Conservation (phyloP, 2,113 vertebrate species). For the Vombatus ursinus region DNA sequence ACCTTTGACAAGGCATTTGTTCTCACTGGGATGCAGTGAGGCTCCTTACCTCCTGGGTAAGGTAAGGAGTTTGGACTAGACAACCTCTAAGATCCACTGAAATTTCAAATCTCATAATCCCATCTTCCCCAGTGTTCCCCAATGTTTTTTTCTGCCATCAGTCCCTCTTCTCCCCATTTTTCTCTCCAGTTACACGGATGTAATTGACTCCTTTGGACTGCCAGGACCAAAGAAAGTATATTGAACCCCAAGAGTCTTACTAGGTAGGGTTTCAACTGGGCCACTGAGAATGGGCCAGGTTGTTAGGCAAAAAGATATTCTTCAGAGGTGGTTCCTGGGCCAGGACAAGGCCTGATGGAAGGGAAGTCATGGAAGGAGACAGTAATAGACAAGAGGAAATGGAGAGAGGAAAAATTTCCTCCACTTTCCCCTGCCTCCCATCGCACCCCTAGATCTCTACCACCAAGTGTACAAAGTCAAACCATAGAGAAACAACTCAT, state of each 20-base stretch:
- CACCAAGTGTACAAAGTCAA: neutral
- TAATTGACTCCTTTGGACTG: neutral
- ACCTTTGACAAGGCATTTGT: neutral
- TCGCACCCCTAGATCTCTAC: neutral
- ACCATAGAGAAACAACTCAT: neutral
- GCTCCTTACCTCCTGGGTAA: too few relatives aligned
- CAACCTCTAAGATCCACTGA: too few relatives aligned
- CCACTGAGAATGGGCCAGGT: neutral
- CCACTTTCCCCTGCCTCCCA: neutral
- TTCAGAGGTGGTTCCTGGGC: neutral
- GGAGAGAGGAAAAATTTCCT: neutral
- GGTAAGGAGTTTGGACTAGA: too few relatives aligned
- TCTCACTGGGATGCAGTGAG: too few relatives aligned
- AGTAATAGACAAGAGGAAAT: neutral
- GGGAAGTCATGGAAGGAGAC: neutral
- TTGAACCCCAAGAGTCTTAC: neutral
- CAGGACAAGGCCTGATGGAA: neutral
- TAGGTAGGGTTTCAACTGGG: neutral
- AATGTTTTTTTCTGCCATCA: neutral
- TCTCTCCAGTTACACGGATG: neutral
- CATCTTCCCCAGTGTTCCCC: neutral
- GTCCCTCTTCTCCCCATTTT: neutral
- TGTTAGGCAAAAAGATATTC: neutral
- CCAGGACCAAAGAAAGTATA: neutral
- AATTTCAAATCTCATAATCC: too few relatives aligned